These are phyloP conservation scores for Procapra przewalskii DNA, from an alignment of 2,113 vertebrate species.

Conservation along the genomic window DNA sequence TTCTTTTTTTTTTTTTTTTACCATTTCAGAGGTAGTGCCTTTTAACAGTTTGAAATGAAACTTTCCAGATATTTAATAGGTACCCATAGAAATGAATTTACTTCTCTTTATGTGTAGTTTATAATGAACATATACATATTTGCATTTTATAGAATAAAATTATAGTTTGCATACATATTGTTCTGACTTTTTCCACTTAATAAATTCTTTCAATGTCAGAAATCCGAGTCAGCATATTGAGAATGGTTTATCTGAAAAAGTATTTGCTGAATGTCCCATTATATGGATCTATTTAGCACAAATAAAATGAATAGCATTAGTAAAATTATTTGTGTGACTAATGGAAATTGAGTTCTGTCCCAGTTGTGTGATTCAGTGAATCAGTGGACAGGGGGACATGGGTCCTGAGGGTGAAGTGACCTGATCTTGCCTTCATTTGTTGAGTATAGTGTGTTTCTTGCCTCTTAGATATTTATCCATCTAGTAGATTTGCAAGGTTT, in stretches of 20 bases:
- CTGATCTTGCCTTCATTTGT: not conserved
- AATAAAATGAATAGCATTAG: not conserved
- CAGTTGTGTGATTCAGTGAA: not conserved
- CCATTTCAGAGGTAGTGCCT: not conserved
- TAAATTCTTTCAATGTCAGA: slow-evolving; percentile 11
- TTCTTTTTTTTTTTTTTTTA: not conserved
- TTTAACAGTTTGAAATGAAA: not conserved
- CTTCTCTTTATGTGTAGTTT: not conserved
- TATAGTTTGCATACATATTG: not conserved
- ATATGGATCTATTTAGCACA: not conserved
- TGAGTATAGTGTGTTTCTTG: not conserved
- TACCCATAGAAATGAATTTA: not conserved
- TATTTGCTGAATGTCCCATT: not conserved
- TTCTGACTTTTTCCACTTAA: not conserved
- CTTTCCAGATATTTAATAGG: not conserved
- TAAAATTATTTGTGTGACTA: not conserved
- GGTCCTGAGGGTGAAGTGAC: not conserved
- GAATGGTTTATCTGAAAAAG: not conserved
- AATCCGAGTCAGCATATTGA: not conserved
- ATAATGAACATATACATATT: not conserved
- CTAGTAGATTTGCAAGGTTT: not conserved
- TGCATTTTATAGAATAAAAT: not conserved
- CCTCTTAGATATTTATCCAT: not conserved
- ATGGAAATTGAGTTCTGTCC: not conserved
- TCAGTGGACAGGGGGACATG: not conserved